A percentile compares a stretch with the other conserved stretches of the same genome.
Conservation (phyloP, 1,140 invertebrate genomes). For the Ceratosolen solmsi region DNA sequence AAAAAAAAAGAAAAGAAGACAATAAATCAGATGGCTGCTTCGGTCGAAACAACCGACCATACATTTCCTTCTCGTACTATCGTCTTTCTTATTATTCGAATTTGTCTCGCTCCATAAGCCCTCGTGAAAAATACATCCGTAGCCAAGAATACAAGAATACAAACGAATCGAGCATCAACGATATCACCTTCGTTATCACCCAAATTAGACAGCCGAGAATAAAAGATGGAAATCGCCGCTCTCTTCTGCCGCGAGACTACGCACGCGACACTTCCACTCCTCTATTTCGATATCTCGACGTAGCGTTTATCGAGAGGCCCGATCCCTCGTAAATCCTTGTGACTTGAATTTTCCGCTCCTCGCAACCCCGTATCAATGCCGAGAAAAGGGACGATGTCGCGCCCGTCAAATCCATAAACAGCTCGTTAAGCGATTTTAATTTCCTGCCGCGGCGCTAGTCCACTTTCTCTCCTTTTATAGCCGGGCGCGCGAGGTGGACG, state of each 20-base stretch:
- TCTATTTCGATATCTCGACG: background rate
- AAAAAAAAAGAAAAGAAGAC: too few relatives aligned
- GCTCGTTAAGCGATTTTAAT: conserved; percentile 69
- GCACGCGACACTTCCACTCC: background rate
- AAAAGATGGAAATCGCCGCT: too few relatives aligned
- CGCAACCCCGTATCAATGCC: background rate
- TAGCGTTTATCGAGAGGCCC: background rate
- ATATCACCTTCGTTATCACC: background rate
- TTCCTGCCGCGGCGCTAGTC: conserved; percentile 54
- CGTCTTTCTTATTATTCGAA: background rate
- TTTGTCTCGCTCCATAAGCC: background rate
- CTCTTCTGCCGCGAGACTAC: too few relatives aligned
- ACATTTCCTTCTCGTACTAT: background rate
- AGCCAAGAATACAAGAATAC: background rate
- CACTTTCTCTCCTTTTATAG: conserved; percentile 10
- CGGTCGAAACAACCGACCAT: too few relatives aligned
- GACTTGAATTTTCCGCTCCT: too few relatives aligned
- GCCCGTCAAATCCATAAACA: conserved; percentile 52
- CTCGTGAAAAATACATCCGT: conserved; percentile 4
- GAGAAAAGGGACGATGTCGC: background rate
- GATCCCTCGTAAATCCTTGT: too few relatives aligned
- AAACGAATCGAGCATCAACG: background rate
- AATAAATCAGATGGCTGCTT: too few relatives aligned
- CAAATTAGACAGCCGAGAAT: too few relatives aligned
- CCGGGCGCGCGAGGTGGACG: background rate